A percentile compares a stretch with the other conserved stretches of the same genome.
phyloP scores from a whole-genome alignment of 2,888 invertebrate genomes.

The Drosophila mulleri region DNA sequence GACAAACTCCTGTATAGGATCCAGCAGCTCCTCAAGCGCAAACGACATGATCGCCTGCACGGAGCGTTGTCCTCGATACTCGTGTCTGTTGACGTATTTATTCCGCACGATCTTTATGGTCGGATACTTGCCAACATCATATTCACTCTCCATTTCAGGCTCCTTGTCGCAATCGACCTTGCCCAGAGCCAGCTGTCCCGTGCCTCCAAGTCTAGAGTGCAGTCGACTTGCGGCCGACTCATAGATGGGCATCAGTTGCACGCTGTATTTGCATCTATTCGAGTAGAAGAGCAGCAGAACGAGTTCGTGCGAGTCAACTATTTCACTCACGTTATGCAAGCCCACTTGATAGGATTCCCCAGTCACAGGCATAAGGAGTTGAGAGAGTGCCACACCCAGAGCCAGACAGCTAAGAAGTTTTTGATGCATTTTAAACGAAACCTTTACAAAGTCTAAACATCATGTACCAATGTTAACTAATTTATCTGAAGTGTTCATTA shows the following conservation, averaged over 20 bases:
- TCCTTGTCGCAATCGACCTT: constrained; percentile 98
- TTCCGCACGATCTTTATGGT: constrained; percentile 97
- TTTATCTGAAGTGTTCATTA: constrained; percentile 2
- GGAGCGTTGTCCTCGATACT: constrained; percentile 94
- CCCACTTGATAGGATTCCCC: constrained; percentile 23
- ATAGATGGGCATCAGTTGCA: constrained; percentile 95
- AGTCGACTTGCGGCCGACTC: constrained; percentile 92
- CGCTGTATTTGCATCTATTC: constrained; percentile 98
- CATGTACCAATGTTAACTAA: not conserved
- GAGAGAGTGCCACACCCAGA: constrained; percentile 1
- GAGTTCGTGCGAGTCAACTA: constrained; percentile 89
- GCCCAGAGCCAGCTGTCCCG: constrained; percentile 94
- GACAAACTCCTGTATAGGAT: constrained; percentile 91
- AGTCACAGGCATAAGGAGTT: not conserved
- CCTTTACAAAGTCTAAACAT: not conserved
- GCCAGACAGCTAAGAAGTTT: not conserved
- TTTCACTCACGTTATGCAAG: constrained; percentile 7
- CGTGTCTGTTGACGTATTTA: constrained; percentile 89
- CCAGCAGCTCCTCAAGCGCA: constrained; percentile 92
- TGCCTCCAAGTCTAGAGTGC: constrained; percentile 89
- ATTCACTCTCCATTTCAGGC: constrained; percentile 91
- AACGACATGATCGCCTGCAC: constrained; percentile 93
- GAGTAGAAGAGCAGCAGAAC: constrained; percentile 99
- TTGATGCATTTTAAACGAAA: constrained; percentile 20
- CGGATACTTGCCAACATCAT: constrained; percentile 98